Evolutionary conservation across 2,888 invertebrate genomes (phyloP).

Genomic region (Coleophora deauratella): DNA sequence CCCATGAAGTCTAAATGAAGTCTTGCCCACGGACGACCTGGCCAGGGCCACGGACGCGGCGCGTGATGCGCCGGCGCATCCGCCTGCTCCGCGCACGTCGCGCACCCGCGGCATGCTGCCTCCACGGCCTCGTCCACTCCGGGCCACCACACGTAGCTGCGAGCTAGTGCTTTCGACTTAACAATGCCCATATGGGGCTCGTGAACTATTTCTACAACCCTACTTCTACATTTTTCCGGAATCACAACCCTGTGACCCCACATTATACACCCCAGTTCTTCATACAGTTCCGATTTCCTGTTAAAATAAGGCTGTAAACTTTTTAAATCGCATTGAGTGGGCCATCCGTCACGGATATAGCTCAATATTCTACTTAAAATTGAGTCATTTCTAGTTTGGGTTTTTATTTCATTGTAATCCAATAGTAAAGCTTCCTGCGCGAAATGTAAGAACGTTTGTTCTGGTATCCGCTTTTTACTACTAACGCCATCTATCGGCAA

Average conservation of each 20-base stretch:
- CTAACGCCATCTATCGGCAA: not conserved
- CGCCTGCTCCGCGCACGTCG: constrained; percentile 4
- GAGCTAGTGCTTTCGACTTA: constrained; percentile 1
- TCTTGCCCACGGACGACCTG: constrained; percentile 7
- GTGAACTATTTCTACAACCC: not conserved
- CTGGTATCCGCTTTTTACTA: no score
- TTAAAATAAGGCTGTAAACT: no score
- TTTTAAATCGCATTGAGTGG: not conserved
- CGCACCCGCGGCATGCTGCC: constrained; percentile 1
- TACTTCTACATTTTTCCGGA: not conserved
- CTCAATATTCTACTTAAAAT: not conserved
- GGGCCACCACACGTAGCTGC: constrained; percentile 4
- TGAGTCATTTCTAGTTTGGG: not conserved
- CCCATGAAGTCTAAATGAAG: constrained; percentile 12
- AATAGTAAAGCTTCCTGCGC: constrained; percentile 1
- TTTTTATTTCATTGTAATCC: constrained; percentile 2
- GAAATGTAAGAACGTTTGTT: constrained; percentile 1
- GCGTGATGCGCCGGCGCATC: constrained; percentile 4
- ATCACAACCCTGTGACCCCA: no score
- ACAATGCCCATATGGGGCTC: constrained; percentile 6
- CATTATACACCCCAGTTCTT: not conserved
- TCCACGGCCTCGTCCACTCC: constrained; percentile 6
- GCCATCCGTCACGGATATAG: constrained; percentile 1
- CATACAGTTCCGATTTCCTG: constrained; percentile 7
- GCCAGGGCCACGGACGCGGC: constrained; percentile 3